phyloP scores from a whole-genome alignment of 2,113 vertebrate species.

The Gasterosteus aculeatus region DNA sequence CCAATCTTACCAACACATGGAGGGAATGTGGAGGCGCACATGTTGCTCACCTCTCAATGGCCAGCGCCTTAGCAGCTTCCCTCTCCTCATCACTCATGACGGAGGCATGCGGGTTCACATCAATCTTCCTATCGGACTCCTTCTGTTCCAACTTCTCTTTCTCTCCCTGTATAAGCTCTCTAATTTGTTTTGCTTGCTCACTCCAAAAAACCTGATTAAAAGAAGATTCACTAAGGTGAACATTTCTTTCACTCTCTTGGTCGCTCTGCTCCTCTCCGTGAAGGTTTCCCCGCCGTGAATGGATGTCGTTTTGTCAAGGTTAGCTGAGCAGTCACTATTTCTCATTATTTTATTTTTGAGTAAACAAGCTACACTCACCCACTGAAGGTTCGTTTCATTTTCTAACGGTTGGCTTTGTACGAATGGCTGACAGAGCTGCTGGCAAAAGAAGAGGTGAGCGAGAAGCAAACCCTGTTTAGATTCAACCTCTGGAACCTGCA shows the following conservation, averaged over 20 bases:
- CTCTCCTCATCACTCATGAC: slow-evolving; percentile 36
- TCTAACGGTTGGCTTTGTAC: slow-evolving; percentile 16
- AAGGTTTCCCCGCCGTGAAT: slow-evolving; percentile 16
- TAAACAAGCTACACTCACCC: slow-evolving; percentile 47
- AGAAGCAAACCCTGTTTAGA: slow-evolving; percentile 50
- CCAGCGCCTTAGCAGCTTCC: slow-evolving; percentile 19
- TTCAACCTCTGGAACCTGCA: slow-evolving; percentile 53
- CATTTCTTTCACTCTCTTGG: background rate
- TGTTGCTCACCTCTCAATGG: slow-evolving; percentile 34
- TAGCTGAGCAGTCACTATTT: slow-evolving; percentile 29
- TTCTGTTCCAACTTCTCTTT: slow-evolving; percentile 14
- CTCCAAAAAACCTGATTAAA: slow-evolving; percentile 52
- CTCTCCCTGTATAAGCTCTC: slow-evolving; percentile 32
- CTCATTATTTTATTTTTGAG: slow-evolving; percentile 46
- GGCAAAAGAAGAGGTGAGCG: slow-evolving; percentile 56
- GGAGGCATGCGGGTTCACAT: slow-evolving; percentile 34
- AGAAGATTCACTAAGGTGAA: slow-evolving; percentile 10
- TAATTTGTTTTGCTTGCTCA: slow-evolving; percentile 46
- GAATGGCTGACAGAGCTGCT: slow-evolving; percentile 56
- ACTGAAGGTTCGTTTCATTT: slow-evolving; percentile 44
- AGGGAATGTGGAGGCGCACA: slow-evolving; percentile 8
- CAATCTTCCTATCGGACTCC: slow-evolving; percentile 42
- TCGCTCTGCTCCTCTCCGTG: background rate
- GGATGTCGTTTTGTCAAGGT: slow-evolving; percentile 29
- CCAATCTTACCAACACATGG: background rate